Percentiles rank a stretch among this genome's conserved stretches.
Conservation (phyloP, 1,140 invertebrate species). For the Brachionus koreanus region DNA sequence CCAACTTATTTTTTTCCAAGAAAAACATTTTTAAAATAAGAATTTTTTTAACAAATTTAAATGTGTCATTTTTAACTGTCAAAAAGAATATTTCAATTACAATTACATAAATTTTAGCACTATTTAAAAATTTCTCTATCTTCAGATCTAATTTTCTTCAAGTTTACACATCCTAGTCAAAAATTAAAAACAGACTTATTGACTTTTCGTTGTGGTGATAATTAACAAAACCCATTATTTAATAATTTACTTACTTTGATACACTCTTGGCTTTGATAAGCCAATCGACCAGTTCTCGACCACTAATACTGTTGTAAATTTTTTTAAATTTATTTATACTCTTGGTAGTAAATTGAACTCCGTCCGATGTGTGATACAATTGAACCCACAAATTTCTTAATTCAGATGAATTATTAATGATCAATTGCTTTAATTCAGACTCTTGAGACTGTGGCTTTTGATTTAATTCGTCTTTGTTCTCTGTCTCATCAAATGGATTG, state of each 20-base stretch:
- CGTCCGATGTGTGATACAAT: constrained; percentile 64
- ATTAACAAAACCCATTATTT: too few relatives aligned
- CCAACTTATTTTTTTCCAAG: too few relatives aligned
- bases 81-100: too few relatives aligned
- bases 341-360: constrained; percentile 63
- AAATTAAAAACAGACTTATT: too few relatives aligned
- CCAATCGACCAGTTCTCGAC: constrained; percentile 73
- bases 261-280: constrained; percentile 69
- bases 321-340: constrained; percentile 67
- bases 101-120: too few relatives aligned
- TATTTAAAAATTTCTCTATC: too few relatives aligned
- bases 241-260: constrained; percentile 58
- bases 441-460: neutral
- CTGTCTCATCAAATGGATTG: constrained; percentile 27
- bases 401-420: constrained; percentile 65
- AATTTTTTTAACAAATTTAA: too few relatives aligned
- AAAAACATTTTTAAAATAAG: too few relatives aligned
- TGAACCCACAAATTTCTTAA: constrained; percentile 70
- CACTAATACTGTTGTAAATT: constrained; percentile 67
- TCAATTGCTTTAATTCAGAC: constrained; percentile 14
- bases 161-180: too few relatives aligned
- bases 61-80: too few relatives aligned
- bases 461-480: constrained; percentile 27
- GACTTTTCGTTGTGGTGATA: too few relatives aligned
- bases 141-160: too few relatives aligned